Conservation (phyloP, 2,797 vertebrate genomes). For the Anisognathus igniventris region DNA sequence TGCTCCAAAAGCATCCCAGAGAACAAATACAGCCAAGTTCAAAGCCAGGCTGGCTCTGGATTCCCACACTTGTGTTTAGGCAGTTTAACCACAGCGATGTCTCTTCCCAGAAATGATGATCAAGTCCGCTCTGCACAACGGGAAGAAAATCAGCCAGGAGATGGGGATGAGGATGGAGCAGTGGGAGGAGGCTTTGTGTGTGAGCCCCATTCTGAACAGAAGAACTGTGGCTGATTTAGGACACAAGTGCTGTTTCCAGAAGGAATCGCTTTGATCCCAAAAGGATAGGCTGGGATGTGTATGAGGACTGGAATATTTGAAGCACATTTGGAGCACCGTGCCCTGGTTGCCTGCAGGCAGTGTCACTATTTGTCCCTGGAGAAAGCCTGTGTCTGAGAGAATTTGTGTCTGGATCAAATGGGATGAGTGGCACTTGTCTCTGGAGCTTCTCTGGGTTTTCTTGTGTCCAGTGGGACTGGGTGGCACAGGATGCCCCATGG, state of each 20-base stretch:
- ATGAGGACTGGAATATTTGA: background rate
- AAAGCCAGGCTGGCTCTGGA: background rate
- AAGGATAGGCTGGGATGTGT: background rate
- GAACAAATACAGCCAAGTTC: background rate
- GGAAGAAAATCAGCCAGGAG: background rate
- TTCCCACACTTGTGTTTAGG: background rate
- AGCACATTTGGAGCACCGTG: fast-evolving
- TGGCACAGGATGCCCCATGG: fast-evolving
- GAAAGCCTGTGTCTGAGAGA: background rate
- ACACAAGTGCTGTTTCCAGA: background rate
- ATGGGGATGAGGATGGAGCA: background rate
- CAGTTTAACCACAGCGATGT: background rate
- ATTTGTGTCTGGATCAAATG: background rate
- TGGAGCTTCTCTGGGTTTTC: background rate
- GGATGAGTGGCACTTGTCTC: fast-evolving
- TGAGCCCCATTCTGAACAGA: fast-evolving
- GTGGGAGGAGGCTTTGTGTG: fast-evolving
- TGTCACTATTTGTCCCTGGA: background rate
- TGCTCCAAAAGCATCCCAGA: background rate
- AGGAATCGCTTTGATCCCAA: background rate
- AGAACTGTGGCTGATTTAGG: background rate
- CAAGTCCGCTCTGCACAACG: fast-evolving
- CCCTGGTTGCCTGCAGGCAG: background rate
- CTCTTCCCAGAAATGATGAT: background rate
- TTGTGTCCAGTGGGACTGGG: background rate